phyloP scores from a whole-genome alignment of 2,113 vertebrate genomes.

The Salvator merianae region DNA sequence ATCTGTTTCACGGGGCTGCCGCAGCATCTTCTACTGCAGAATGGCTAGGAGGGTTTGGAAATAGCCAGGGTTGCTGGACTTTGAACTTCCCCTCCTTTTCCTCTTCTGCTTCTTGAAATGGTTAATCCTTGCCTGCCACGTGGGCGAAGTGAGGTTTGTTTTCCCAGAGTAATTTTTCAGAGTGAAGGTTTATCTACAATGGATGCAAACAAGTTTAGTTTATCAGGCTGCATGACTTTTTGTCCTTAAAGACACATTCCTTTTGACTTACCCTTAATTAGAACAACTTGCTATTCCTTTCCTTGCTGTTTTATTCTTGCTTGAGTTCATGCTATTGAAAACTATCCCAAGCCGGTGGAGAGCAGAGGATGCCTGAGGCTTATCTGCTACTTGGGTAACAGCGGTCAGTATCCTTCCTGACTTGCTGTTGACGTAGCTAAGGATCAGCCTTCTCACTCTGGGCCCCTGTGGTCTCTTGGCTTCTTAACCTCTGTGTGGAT shows the following conservation, averaged over 20 bases:
- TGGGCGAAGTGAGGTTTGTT: background rate
- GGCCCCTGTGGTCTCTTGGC: background rate
- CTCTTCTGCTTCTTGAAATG: background rate
- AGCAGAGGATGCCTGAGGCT: background rate
- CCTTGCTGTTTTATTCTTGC: conserved; percentile 1
- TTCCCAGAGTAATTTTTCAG: conserved; percentile 1
- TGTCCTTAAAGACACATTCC: background rate
- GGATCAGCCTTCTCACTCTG: background rate
- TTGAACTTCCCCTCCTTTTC: background rate
- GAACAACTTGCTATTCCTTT: background rate
- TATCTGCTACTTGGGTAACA: background rate
- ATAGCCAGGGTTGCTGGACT: background rate
- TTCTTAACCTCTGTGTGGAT: background rate
- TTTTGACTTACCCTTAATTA: background rate
- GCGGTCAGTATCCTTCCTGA: background rate
- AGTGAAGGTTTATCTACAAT: conserved; percentile 1
- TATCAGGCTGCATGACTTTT: background rate
- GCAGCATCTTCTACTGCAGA: background rate
- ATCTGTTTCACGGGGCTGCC: background rate
- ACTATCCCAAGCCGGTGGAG: background rate
- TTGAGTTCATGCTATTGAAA: conserved; percentile 35
- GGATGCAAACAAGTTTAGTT: background rate
- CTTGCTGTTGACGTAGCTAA: background rate
- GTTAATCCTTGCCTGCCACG: background rate
- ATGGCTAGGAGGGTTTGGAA: background rate